Evolutionary conservation across 2,113 vertebrate species (phyloP), one percentile per base, ranked within the genome.

Genomic region (Dicaeum eximium): DNA sequence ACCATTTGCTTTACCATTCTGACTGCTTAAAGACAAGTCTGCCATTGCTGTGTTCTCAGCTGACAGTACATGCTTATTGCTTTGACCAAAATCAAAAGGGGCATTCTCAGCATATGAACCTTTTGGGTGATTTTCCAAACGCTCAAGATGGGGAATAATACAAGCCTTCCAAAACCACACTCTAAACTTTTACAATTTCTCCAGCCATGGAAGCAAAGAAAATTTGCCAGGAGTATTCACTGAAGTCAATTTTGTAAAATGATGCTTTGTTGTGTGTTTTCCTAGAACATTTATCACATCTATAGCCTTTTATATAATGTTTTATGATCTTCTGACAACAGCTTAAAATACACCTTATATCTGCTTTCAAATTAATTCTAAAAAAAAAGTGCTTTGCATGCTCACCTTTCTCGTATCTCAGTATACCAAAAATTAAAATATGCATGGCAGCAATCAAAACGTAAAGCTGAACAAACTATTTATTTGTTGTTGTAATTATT

Each of bases 401-500:
- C 89, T 97, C 88, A 98, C 72, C 92, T 82, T 94, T 92, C 86
- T 96, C 20, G 88, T 95, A 93, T 93, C 92, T 95, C 96, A 97
- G 62, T 97, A 97, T 97, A 97, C 92, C 94, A 97, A 97, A 96
- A 98, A 98, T 79, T 80, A 90, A 94, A 97, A 94, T 94, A 83
- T 96, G 96, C 96, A 97, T 97, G 97, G 97, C 97, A 97, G 96
- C 95, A 96, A 94, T 96, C 97, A 96, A 96, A 97, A 97, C 97
- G 92, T 93, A 97, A 97, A 98, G 95, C 97, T 91, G 93, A 98
- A 97, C 93, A 95, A 97, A 98, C 94, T 98, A 98, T 98, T 98
- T 98, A 98, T 98, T 98, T 98, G 97, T 98, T 97, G 97, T 92
- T 98, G 97, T 98, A 97, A 97, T 98, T 98, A 98, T 98, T 98